Evolutionary conservation across 2,888 invertebrate genomes (phyloP).

Genomic region (Lapara coniferarum): DNA sequence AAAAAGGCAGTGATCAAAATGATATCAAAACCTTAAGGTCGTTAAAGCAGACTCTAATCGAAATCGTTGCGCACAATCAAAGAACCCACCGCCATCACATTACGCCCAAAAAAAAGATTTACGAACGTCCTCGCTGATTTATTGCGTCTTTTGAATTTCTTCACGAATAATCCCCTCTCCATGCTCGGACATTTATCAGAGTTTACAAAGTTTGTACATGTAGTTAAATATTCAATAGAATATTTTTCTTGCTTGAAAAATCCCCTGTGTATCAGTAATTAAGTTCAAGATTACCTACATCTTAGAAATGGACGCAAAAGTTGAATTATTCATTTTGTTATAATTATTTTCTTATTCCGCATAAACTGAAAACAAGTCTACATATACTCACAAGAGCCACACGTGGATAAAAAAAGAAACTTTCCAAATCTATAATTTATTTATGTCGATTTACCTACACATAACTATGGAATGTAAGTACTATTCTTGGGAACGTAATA

Average conservation of each 20-base stretch:
- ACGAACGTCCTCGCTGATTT: conserved; percentile 15
- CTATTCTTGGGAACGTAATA: too few relatives aligned
- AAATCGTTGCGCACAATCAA: conserved; percentile 15
- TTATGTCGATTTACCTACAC: too few relatives aligned
- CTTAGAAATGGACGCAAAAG: neutral
- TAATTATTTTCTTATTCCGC: neutral
- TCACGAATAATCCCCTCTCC: conserved; percentile 22
- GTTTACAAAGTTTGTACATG: conserved; percentile 46
- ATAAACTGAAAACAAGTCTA: neutral
- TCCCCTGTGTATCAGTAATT: neutral
- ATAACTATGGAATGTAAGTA: too few relatives aligned
- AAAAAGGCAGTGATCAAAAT: conserved; percentile 3
- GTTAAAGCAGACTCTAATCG: conserved; percentile 9
- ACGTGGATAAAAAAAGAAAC: too few relatives aligned
- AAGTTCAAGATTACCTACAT: neutral
- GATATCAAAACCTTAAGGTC: conserved; percentile 7
- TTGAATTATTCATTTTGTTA: too few relatives aligned
- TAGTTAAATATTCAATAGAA: conserved; percentile 49
- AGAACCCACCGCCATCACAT: conserved; percentile 6
- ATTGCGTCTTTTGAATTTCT: conserved; percentile 16
- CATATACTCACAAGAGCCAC: too few relatives aligned
- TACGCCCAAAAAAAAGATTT: conserved; percentile 15
- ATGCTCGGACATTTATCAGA: conserved; percentile 36
- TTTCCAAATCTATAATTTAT: too few relatives aligned
- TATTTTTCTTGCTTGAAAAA: conserved; percentile 27